A percentile compares a stretch with the other conserved stretches of the same genome.
Evolutionary conservation across 2,797 vertebrate species (phyloP).

Genomic region (Rhyacichthys aspro): DNA sequence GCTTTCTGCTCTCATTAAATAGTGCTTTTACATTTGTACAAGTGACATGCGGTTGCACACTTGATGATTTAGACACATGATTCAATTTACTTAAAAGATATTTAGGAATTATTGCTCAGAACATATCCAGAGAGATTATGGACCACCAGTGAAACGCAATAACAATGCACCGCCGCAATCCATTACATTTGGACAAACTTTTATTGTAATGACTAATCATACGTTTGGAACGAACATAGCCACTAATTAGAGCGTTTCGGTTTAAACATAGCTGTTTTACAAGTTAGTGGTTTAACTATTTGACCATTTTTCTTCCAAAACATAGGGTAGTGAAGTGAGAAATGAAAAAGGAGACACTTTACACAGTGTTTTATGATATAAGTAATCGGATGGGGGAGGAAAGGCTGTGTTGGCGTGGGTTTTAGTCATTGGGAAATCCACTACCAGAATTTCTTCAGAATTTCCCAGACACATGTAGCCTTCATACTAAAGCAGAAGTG

Average conservation of each 20-base stretch:
- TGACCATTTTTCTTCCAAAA: slow-evolving; percentile 19
- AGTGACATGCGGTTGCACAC: slow-evolving; percentile 26
- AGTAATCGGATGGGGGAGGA: slow-evolving; percentile 1
- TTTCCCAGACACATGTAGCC: not conserved
- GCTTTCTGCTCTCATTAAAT: slow-evolving; percentile 43
- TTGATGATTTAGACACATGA: slow-evolving; percentile 36
- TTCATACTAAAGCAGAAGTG: not conserved
- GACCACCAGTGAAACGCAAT: slow-evolving; percentile 27
- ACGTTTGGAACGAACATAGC: slow-evolving; percentile 11
- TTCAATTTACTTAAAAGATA: slow-evolving; percentile 11
- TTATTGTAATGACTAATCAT: slow-evolving; percentile 28
- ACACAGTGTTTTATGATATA: slow-evolving; percentile 13
- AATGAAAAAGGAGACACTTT: slow-evolving; percentile 18
- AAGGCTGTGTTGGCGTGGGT: not conserved
- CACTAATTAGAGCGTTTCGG: slow-evolving; percentile 19
- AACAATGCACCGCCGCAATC: not conserved
- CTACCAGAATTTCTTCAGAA: not conserved
- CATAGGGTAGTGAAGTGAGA: slow-evolving; percentile 10
- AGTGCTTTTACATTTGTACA: slow-evolving; percentile 22
- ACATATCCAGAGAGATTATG: slow-evolving; percentile 22
- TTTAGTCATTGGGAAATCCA: slow-evolving; percentile 13
- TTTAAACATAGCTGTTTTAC: slow-evolving; percentile 19
- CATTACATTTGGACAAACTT: slow-evolving; percentile 19
- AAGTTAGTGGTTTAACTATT: slow-evolving; percentile 15
- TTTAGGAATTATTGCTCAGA: slow-evolving; percentile 11